A percentile compares a stretch with the other conserved stretches of the same genome.
Evolutionary conservation across 2,797 vertebrate genomes (phyloP).

Genomic region (Cirrhinus mrigala): DNA sequence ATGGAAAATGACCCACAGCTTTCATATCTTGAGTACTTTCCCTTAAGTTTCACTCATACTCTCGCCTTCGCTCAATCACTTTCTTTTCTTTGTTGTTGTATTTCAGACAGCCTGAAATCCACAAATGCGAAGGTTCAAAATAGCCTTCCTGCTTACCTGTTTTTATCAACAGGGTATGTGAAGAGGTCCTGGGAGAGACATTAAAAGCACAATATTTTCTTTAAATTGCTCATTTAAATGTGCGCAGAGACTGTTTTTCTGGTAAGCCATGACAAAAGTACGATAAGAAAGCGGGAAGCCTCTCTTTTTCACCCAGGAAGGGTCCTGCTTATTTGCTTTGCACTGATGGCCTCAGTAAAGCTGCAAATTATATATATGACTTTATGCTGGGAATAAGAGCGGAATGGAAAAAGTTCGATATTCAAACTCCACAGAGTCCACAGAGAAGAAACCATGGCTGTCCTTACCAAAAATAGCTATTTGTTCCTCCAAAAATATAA

Average conservation of each 20-base stretch:
- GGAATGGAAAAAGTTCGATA: background rate
- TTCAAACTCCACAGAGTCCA: background rate
- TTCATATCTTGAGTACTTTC: background rate
- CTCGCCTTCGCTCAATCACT: slow-evolving; percentile 39
- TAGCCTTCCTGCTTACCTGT: slow-evolving; percentile 65
- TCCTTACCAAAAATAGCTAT: background rate
- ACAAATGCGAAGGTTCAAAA: slow-evolving; percentile 62
- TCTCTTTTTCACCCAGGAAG: slow-evolving; percentile 9
- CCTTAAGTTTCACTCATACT: slow-evolving; percentile 43
- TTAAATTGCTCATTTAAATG: slow-evolving; percentile 62
- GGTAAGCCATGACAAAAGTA: background rate
- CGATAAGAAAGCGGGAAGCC: background rate
- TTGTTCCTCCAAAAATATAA: background rate
- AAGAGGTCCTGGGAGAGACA: slow-evolving; percentile 53
- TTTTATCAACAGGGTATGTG: slow-evolving; percentile 53
- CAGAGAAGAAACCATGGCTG: background rate
- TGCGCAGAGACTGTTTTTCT: slow-evolving; percentile 46
- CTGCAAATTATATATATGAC: slow-evolving; percentile 4
- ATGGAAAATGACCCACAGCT: slow-evolving; percentile 10
- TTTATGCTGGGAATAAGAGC: slow-evolving; percentile 6
- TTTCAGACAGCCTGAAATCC: slow-evolving; percentile 63
- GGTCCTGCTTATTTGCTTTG: slow-evolving; percentile 14
- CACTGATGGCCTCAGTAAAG: background rate
- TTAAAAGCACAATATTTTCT: slow-evolving; percentile 65
- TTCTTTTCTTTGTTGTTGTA: slow-evolving; percentile 64